Base-by-base conservation (phyloP, 2,797 vertebrate genomes). In the Garrulus glandarius region DNA sequence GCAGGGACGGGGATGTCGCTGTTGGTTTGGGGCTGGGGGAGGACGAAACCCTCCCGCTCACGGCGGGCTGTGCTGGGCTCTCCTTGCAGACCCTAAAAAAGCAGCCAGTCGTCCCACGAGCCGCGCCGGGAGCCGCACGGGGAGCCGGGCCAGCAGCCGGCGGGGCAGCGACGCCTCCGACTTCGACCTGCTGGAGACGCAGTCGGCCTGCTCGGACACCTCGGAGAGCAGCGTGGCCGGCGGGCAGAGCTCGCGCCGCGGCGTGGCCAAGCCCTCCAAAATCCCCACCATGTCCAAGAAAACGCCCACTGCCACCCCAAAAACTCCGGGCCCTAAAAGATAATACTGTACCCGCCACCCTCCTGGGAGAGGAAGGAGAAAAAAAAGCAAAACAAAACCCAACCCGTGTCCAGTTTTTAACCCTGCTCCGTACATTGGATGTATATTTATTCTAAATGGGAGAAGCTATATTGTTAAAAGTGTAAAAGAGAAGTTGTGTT, bases 251-350 rank as follows among this genome's bases (percentile, higher is more conserved):
- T 98, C 99, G 1, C 98, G 99, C 14, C 97, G 98, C 10, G 97
- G 96, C 15, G 52, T 96, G 44, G 98, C 98, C 81, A 98, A 98
- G 23, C 99, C 99, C 86, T 99, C 99, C 95, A 99, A 99, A 97
- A 99, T 99, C 96, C 99, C 99, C 52, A 99, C 99, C 95, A 99
- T 99, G 97, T 99, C 99, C 79, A 99, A 99, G 98, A 99, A 99
- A 96, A 68, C 97, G 4, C 82, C 97, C 92, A 49, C 98, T 65
- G 97, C 98, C 78, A 98, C 99, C 94, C 98, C 99, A 32, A 99
- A 99, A 98, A 98, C 98, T 21, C 97, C 98, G 0, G 97, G 97
- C 26, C 96, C 98, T 6, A 99, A 99, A 92, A 99, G 99, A 98
- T 99, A 99, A 98, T 98, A 92, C 93, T 90, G 95, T 95, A 92